Percentiles rank a stretch among this genome's conserved stretches.
Evolutionary conservation across 2,797 vertebrate genomes (phyloP).

Genomic region (Enteromius anoplus): DNA sequence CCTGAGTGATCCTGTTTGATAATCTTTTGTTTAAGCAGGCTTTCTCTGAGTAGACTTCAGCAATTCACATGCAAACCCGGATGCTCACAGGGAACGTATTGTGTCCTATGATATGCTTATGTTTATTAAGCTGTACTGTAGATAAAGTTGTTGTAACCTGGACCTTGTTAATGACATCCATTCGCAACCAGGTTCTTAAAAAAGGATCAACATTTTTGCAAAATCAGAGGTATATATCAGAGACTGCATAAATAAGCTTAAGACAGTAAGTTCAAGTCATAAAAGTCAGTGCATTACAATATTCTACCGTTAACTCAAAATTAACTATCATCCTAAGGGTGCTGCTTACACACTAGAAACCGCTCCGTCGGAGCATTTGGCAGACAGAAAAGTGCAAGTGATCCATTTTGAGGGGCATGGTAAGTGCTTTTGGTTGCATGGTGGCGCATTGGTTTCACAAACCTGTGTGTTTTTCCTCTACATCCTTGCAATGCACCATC

Average conservation of each 20-base stretch:
- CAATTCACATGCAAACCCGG: slow-evolving; percentile 16
- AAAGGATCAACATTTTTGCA: slow-evolving; percentile 69
- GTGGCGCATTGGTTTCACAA: background rate
- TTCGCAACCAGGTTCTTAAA: slow-evolving; percentile 12
- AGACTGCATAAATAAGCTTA: slow-evolving; percentile 66
- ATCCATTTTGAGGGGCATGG: background rate
- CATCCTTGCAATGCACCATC: background rate
- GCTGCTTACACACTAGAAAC: slow-evolving; percentile 17
- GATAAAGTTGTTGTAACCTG: slow-evolving; percentile 62
- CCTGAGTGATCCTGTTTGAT: slow-evolving; percentile 35
- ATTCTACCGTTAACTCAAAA: slow-evolving; percentile 42
- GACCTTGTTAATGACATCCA: background rate
- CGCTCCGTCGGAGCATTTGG: background rate
- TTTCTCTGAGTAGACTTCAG: slow-evolving; percentile 10
- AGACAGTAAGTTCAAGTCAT: slow-evolving; percentile 46
- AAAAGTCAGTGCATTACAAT: slow-evolving; percentile 58
- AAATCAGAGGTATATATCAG: slow-evolving; percentile 57
- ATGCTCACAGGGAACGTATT: slow-evolving; percentile 3
- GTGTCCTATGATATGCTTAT: slow-evolving; percentile 26
- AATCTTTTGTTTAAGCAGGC: slow-evolving; percentile 18
- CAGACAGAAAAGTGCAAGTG: background rate
- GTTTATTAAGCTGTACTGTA: slow-evolving; percentile 55
- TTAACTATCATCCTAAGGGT: slow-evolving; percentile 1
- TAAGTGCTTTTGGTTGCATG: slow-evolving; percentile 16
- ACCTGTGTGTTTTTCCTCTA: background rate